These are phyloP conservation scores for Euwallacea similis DNA, from an alignment of 1,140 invertebrate genomes.

Conservation along the genomic window DNA sequence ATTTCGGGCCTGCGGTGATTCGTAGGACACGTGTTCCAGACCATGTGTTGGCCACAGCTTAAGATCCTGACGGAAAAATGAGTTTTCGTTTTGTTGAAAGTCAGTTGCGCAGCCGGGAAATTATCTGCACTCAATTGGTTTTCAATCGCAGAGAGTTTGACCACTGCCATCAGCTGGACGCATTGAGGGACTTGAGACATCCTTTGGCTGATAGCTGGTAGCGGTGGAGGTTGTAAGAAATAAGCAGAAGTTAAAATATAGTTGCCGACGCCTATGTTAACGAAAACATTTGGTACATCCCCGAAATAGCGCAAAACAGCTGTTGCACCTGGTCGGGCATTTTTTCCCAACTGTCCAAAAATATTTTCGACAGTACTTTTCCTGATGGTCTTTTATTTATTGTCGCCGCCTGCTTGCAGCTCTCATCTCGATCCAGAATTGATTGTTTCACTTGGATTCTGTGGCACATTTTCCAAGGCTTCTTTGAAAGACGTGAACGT, in stretches of 20 bases:
- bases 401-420: not conserved
- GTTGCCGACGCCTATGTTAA: not conserved
- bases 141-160: too few relatives aligned
- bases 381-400: conserved; percentile 24
- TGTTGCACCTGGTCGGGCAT: conserved; percentile 33
- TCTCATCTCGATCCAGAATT: too few relatives aligned
- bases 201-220: too few relatives aligned
- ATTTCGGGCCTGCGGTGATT: conserved; percentile 24
- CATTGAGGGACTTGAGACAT: not conserved
- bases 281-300: conserved; percentile 33
- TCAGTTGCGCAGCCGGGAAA: conserved; percentile 9
- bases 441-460: too few relatives aligned
- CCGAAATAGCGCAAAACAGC: conserved; percentile 35
- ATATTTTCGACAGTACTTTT: conserved; percentile 28
- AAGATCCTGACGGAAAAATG: conserved; percentile 35
- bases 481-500: too few relatives aligned
- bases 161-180: not conserved
- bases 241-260: too few relatives aligned
- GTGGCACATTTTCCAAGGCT: too few relatives aligned
- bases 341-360: conserved; percentile 35
- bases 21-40: conserved; percentile 34
- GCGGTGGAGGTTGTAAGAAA: too few relatives aligned
- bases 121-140: too few relatives aligned
- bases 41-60: conserved; percentile 36
- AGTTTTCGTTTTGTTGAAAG: conserved; percentile 30